Evolutionary conservation across 1,140 invertebrate genomes (phyloP).

Genomic region (Drosophila ironensis): DNA sequence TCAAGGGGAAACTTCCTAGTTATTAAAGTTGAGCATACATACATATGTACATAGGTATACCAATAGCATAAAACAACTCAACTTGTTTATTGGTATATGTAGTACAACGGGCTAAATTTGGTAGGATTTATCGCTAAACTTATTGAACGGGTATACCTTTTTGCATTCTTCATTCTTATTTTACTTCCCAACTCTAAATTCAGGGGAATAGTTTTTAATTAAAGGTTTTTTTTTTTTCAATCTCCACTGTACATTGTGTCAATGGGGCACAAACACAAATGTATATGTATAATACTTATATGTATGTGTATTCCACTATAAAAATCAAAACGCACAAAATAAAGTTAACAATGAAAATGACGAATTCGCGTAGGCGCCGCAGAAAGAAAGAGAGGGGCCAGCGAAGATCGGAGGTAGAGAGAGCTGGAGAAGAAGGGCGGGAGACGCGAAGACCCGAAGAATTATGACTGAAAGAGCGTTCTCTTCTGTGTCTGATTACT

Average conservation of each 20-base stretch:
- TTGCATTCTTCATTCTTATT: too few species aligned
- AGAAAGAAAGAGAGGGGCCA: background rate
- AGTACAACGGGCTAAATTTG: too few species aligned
- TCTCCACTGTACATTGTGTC: background rate
- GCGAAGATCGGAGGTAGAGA: background rate
- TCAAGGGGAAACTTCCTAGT: too few species aligned
- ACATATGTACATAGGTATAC: too few species aligned
- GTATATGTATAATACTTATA: background rate
- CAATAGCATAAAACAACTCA: too few species aligned
- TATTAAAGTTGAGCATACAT: too few species aligned
- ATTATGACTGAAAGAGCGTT: slow-evolving; percentile 3
- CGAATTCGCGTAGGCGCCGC: slow-evolving; percentile 35
- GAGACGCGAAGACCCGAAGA: slow-evolving; percentile 1
- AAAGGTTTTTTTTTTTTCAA: too few species aligned
- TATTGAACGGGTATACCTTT: too few species aligned
- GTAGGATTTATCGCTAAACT: too few species aligned
- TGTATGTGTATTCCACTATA: slow-evolving; percentile 14
- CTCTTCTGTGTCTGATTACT: slow-evolving; percentile 17
- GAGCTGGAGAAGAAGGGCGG: slow-evolving; percentile 10
- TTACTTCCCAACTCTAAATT: too few species aligned
- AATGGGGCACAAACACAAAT: background rate
- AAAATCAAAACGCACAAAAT: slow-evolving; percentile 50
- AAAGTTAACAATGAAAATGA: slow-evolving; percentile 42
- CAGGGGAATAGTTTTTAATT: too few species aligned
- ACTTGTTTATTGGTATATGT: too few species aligned